Conservation (phyloP, 2,113 vertebrate species). For the Nycticebus coucang region DNA sequence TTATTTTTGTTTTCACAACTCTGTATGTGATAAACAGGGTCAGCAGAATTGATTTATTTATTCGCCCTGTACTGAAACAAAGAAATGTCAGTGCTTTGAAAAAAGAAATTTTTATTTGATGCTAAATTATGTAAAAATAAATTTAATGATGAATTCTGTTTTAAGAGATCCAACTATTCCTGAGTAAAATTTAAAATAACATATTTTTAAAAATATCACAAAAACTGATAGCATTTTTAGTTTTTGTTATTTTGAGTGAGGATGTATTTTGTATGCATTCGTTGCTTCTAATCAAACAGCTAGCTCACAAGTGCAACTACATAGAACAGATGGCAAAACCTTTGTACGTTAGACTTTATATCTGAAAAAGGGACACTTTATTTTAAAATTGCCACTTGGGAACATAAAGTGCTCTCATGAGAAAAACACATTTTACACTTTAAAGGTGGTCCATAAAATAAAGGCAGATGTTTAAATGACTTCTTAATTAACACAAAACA, state of each 20-base stretch:
- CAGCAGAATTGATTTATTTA: neutral
- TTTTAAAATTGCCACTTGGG: slow-evolving; percentile 80
- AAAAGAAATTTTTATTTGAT: neutral
- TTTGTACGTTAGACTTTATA: slow-evolving; percentile 81
- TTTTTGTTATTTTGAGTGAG: slow-evolving; percentile 5
- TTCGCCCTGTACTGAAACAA: neutral
- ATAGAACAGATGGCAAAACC: slow-evolving; percentile 81
- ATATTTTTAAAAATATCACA: neutral
- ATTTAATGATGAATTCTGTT: neutral
- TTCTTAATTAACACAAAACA: slow-evolving; percentile 85
- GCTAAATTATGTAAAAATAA: neutral
- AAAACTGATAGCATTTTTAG: neutral
- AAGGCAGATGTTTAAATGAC: slow-evolving; percentile 77
- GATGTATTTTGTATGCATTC: slow-evolving; percentile 56
- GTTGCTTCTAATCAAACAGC: slow-evolving; percentile 72
- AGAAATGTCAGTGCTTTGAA: neutral
- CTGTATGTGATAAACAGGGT: neutral
- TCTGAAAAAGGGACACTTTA: slow-evolving; percentile 77
- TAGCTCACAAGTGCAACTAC: slow-evolving; percentile 72
- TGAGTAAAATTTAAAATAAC: neutral
- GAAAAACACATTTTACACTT: slow-evolving; percentile 70
- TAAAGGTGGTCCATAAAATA: slow-evolving; percentile 79
- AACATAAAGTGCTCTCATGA: slow-evolving; percentile 81
- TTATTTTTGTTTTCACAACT: neutral
- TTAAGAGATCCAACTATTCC: neutral